phyloP scores from a whole-genome alignment of 2,888 invertebrate genomes.

The Crepidodera aurea region DNA sequence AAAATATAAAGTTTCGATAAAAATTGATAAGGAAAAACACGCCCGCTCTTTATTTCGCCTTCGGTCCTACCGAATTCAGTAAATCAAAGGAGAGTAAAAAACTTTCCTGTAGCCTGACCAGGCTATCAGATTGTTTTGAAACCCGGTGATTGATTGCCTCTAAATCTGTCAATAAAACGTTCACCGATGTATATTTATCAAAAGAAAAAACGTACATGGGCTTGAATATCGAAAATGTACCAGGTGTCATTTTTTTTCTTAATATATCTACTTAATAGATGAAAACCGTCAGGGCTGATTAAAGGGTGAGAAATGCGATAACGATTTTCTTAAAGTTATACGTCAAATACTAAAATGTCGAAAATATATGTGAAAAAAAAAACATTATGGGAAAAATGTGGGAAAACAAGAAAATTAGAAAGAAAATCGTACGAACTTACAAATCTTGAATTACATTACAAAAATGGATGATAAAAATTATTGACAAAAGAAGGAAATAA shows the following conservation, averaged over 20 bases:
- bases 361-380: too few relatives aligned
- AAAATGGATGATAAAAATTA: too few relatives aligned
- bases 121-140: not conserved
- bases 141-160: conserved; percentile 5
- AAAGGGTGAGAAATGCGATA: too few relatives aligned
- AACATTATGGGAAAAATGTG: too few relatives aligned
- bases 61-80: not conserved
- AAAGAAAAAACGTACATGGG: not conserved
- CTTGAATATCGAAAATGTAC: not conserved
- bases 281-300: too few relatives aligned
- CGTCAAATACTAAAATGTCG: too few relatives aligned
- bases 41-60: not conserved
- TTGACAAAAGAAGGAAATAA: too few relatives aligned
- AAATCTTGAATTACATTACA: too few relatives aligned
- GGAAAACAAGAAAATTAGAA: too few relatives aligned
- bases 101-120: not conserved
- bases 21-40: not conserved
- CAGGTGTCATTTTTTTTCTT: not conserved
- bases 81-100: conserved; percentile 1
- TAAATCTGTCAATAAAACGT: conserved; percentile 18
- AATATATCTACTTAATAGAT: not conserved
- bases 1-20: not conserved
- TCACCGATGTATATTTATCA: conserved; percentile 12
- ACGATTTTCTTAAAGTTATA: too few relatives aligned
- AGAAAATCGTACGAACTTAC: too few relatives aligned